phyloP scores from a whole-genome alignment of 1,140 invertebrate genomes.

The Calycopis cecrops region DNA sequence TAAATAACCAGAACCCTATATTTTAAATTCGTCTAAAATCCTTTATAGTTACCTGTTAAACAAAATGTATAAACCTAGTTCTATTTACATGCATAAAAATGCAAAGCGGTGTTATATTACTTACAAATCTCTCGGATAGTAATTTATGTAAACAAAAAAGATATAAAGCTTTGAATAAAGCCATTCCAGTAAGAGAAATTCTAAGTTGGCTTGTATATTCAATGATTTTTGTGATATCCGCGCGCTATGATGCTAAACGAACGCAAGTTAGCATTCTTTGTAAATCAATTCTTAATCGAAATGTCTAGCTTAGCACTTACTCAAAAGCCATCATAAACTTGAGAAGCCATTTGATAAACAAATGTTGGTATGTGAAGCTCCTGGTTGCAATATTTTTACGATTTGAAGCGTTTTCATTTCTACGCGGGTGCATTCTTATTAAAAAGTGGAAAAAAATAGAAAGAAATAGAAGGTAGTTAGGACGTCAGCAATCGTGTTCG shows the following conservation, averaged over 20 bases:
- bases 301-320: slow-evolving; percentile 53
- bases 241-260: slow-evolving; percentile 55
- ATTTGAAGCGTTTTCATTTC: slow-evolving; percentile 59
- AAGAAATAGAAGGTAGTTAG: slow-evolving; percentile 65
- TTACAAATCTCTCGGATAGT: slow-evolving; percentile 40
- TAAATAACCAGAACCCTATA: no score
- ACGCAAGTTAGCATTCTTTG: slow-evolving; percentile 40
- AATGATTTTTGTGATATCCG: slow-evolving; percentile 54
- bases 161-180: slow-evolving; percentile 59
- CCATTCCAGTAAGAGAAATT: slow-evolving; percentile 62
- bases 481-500: slow-evolving; percentile 65
- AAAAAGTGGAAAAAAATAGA: slow-evolving; percentile 70
- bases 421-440: slow-evolving; percentile 68
- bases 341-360: slow-evolving; percentile 52
- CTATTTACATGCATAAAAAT: slow-evolving; percentile 69
- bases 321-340: slow-evolving; percentile 57
- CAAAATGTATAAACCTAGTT: slow-evolving; percentile 32
- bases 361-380: slow-evolving; percentile 51
- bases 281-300: slow-evolving; percentile 32
- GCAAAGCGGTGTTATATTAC: slow-evolving; percentile 65
- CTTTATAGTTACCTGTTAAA: no score
- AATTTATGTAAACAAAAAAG: slow-evolving; percentile 46
- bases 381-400: slow-evolving; percentile 52
- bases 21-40: no score
- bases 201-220: slow-evolving; percentile 41